These are phyloP conservation scores for Trichoplusia ni DNA, from an alignment of 1,140 invertebrate genomes.

Conservation along the genomic window DNA sequence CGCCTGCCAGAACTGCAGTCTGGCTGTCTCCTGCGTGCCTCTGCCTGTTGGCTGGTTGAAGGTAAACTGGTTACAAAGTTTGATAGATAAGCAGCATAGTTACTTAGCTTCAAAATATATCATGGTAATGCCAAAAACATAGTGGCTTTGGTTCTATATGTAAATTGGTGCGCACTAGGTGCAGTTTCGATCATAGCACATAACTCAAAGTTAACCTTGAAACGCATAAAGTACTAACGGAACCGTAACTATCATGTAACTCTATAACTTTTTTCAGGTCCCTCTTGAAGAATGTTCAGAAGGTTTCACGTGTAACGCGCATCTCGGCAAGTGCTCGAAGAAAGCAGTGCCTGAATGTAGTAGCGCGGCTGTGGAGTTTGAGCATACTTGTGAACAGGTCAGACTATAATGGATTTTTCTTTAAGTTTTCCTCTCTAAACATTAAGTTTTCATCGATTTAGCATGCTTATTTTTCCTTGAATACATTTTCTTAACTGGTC, in stretches of 20 bases:
- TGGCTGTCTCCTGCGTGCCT: slow-evolving; percentile 61
- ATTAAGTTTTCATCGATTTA: too few species aligned
- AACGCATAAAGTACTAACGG: too few species aligned
- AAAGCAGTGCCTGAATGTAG: slow-evolving; percentile 63
- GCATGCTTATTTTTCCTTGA: too few species aligned
- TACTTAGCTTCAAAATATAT: too few species aligned
- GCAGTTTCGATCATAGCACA: too few species aligned
- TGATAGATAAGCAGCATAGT: too few species aligned
- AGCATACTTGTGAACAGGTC: slow-evolving; percentile 70
- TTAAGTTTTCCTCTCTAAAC: background rate
- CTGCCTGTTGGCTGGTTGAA: slow-evolving; percentile 67
- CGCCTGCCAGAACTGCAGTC: slow-evolving; percentile 66
- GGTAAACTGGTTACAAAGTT: slow-evolving; percentile 50
- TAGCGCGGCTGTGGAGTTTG: slow-evolving; percentile 38
- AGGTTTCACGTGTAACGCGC: slow-evolving; percentile 63
- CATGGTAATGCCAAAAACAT: too few species aligned
- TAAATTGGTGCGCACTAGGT: too few species aligned
- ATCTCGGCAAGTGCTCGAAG: slow-evolving; percentile 47
- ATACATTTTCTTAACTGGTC: too few species aligned
- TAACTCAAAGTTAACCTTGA: too few species aligned
- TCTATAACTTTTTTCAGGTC: slow-evolving; percentile 53
- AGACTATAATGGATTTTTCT: background rate
- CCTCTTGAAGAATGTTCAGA: slow-evolving; percentile 57
- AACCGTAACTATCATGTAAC: too few species aligned
- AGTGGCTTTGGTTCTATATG: too few species aligned